Evolutionary conservation across 2,113 vertebrate species (phyloP).

Genomic region (Periophthalmus modestus): DNA sequence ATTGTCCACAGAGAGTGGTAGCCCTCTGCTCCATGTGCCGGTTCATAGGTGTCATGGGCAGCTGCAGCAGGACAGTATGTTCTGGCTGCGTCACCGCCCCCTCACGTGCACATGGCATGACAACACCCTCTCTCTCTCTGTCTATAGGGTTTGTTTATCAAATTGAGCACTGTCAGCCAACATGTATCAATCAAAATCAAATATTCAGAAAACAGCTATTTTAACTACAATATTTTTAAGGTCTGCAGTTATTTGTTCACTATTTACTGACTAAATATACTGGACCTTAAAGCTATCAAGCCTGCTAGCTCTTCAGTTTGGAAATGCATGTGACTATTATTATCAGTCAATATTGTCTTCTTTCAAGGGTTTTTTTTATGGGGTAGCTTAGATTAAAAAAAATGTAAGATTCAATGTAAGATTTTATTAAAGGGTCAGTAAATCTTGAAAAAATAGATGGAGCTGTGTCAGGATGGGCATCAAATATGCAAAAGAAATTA

Average conservation of each 20-base stretch:
- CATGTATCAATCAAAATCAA: not conserved
- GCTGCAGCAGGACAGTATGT: conserved; percentile 41
- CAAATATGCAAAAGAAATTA: too few species aligned
- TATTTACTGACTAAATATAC: not conserved
- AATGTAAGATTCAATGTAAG: too few species aligned
- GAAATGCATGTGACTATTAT: not conserved
- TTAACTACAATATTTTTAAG: not conserved
- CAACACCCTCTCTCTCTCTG: conserved; percentile 6
- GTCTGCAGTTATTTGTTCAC: not conserved
- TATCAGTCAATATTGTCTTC: too few species aligned
- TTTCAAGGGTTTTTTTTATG: too few species aligned
- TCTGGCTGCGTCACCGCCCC: conserved; percentile 8
- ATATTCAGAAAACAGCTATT: not conserved
- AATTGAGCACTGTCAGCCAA: not conserved
- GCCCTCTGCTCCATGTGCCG: conserved; percentile 26
- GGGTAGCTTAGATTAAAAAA: too few species aligned
- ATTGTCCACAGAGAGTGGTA: conserved; percentile 55
- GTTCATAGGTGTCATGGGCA: conserved; percentile 41
- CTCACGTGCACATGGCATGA: conserved; percentile 1
- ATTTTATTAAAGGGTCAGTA: too few species aligned
- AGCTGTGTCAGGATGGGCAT: too few species aligned
- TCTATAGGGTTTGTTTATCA: not conserved
- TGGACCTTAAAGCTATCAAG: not conserved
- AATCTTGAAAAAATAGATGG: too few species aligned
- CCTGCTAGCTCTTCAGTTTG: not conserved